A percentile compares a stretch with the other conserved stretches of the same genome.
phyloP scores from a whole-genome alignment of 2,888 invertebrate species.

The Ptychoptera albimana region DNA sequence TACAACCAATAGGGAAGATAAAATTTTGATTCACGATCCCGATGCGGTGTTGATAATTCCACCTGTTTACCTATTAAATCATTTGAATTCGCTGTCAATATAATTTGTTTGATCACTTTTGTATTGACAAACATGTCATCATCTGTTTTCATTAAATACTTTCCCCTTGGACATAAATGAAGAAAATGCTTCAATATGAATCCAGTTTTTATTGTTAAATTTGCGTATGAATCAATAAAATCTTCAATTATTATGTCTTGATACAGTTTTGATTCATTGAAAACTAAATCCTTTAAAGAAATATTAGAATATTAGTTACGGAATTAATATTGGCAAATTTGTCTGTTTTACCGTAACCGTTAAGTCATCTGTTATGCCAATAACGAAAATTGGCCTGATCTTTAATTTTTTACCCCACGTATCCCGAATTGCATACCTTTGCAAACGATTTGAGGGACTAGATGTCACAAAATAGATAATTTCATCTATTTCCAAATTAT shows the following conservation, averaged over 20 bases:
- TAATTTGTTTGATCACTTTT: constrained; percentile 28
- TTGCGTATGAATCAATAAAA: constrained; percentile 46
- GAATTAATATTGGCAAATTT: too few species aligned
- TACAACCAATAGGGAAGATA: constrained; percentile 43
- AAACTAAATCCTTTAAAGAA: constrained; percentile 18
- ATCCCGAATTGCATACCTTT: constrained; percentile 37
- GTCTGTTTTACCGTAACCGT: constrained; percentile 12
- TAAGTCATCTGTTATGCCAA: constrained; percentile 32
- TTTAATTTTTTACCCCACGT: constrained; percentile 40
- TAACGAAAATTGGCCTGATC: constrained; percentile 38
- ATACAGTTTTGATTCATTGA: constrained; percentile 34
- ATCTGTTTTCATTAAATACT: constrained; percentile 41
- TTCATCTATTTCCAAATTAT: not conserved
- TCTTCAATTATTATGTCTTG: constrained; percentile 44
- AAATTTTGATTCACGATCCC: constrained; percentile 48
- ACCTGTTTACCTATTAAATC: constrained; percentile 37
- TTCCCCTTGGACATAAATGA: constrained; percentile 34
- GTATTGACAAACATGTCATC: constrained; percentile 47
- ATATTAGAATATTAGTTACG: not conserved
- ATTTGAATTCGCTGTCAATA: constrained; percentile 8
- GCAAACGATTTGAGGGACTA: constrained; percentile 32
- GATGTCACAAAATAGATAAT: constrained; percentile 38
- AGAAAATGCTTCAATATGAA: constrained; percentile 46
- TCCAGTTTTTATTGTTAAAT: constrained; percentile 49
- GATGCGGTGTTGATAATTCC: constrained; percentile 38